These are phyloP conservation scores for Tauraco hartlaubi DNA, from an alignment of 2,797 vertebrate species.

Conservation along the genomic window DNA sequence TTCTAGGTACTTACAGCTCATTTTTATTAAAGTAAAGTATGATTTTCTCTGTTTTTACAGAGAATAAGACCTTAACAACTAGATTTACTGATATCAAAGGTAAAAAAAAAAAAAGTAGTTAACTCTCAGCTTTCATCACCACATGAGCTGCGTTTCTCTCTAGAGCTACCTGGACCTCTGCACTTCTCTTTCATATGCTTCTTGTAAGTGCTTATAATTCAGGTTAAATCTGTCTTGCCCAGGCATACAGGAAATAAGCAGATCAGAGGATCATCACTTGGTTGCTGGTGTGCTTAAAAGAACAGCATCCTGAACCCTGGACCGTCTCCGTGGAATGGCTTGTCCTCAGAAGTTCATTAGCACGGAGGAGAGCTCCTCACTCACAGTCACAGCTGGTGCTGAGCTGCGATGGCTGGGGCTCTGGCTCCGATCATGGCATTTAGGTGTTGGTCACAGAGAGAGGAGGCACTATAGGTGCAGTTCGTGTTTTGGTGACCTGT, in stretches of 20 bases:
- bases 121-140: neutral
- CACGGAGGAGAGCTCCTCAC: neutral
- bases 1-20: neutral
- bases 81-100: neutral
- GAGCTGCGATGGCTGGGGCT: neutral
- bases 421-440: neutral
- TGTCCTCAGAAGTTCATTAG: neutral
- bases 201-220: neutral
- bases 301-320: neutral
- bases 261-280: neutral
- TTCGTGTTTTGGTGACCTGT: neutral
- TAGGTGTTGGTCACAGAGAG: neutral
- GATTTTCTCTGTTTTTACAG: neutral
- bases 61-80: neutral
- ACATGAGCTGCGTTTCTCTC: neutral
- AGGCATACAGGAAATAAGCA: neutral
- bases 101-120: neutral
- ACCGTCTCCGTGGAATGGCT: neutral
- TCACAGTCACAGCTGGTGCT: neutral
- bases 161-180: neutral
- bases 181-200: neutral
- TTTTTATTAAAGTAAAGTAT: neutral
- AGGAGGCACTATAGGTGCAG: neutral
- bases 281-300: neutral
- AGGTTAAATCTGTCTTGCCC: neutral